Evolutionary conservation across 2,113 vertebrate species (phyloP), one percentile per base, ranked within the genome.

Genomic region (Mastomys natalensis): DNA sequence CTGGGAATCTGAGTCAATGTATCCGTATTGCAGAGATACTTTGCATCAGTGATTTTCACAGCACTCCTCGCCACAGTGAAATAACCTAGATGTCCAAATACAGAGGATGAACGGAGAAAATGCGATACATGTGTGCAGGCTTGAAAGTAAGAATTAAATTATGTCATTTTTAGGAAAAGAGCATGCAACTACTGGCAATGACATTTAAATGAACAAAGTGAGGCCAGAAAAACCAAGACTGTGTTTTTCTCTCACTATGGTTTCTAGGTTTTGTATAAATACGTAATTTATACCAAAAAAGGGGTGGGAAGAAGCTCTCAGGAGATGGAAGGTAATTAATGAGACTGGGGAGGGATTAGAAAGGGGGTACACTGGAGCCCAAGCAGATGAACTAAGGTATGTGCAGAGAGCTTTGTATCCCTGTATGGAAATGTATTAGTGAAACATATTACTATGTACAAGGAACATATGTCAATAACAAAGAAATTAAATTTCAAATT

Each of bases 51-150:
- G 10, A 37, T 12, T 37, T 34, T 34, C 34, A 24, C 22, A 26
- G 85, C 31, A n/a, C 45, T 70, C 17, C 8, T n/a, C 34, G 51
- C 34, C n/a, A 5, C 6, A 26, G 64, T 66, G 12, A 26, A 87
- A 24, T 34, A 53, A n/a, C 31, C 31, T 87, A 16, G 85, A 4
- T 51, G 45, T 70, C 64, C 10, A 70, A 53, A 21, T 53, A 53
- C 21, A 70, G 84, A 51, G 45, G 64, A 70, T 16, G 7, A 6
- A 48, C 0, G 2, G n/a, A 53, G 34, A 51, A 70, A 24, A 53
- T 3, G 7, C 19, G 3, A 9, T 1, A 7, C 2, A 2, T 24
- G 19, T 29, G 13, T 51, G 7, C 9, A 7, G 37, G 43, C 29
- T 37, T 19, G 43, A 16, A 86, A 48, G 34, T 21, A 22, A 66